Conservation (phyloP, 1,140 invertebrate genomes). For the Neocloeon triangulifer region DNA sequence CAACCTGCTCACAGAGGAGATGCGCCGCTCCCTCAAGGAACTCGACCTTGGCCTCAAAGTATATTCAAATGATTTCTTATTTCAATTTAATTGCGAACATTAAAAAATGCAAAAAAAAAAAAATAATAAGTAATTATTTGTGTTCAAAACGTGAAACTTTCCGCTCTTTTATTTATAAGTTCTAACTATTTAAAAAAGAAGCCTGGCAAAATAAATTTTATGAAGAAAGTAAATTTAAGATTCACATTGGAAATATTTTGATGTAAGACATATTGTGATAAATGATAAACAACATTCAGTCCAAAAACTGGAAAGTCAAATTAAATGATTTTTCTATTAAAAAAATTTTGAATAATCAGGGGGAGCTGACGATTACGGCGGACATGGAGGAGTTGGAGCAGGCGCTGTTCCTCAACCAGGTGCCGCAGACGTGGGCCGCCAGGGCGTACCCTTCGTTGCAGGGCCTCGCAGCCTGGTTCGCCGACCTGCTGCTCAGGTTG, state of each 20-base stretch:
- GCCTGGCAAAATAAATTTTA: background rate
- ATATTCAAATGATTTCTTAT: conserved; percentile 7
- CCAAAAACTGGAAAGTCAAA: too few relatives aligned
- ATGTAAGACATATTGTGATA: too few relatives aligned
- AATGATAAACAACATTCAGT: too few relatives aligned
- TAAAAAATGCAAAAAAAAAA: conserved; percentile 1
- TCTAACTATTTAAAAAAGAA: background rate
- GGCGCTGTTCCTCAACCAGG: conserved; percentile 62
- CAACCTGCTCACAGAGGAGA: conserved; percentile 65
- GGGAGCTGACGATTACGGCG: conserved; percentile 75
- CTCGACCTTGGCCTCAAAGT: conserved; percentile 72
- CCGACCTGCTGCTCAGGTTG: conserved; percentile 56
- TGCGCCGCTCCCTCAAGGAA: conserved; percentile 61
- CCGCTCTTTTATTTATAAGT: background rate
- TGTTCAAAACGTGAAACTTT: background rate
- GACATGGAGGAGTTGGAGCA: conserved; percentile 79
- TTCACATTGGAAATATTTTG: background rate
- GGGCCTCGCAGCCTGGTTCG: conserved; percentile 67
- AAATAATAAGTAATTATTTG: background rate
- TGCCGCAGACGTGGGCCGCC: conserved; percentile 62
- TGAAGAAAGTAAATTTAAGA: background rate
- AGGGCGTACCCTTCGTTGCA: conserved; percentile 76
- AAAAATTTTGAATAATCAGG: conserved; percentile 23
- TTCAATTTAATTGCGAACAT: background rate
- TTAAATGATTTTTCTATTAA: background rate